A percentile compares a stretch with the other conserved stretches of the same genome.
Evolutionary conservation across 2,888 invertebrate species (phyloP).

Genomic region (Polydrusus cervinus): DNA sequence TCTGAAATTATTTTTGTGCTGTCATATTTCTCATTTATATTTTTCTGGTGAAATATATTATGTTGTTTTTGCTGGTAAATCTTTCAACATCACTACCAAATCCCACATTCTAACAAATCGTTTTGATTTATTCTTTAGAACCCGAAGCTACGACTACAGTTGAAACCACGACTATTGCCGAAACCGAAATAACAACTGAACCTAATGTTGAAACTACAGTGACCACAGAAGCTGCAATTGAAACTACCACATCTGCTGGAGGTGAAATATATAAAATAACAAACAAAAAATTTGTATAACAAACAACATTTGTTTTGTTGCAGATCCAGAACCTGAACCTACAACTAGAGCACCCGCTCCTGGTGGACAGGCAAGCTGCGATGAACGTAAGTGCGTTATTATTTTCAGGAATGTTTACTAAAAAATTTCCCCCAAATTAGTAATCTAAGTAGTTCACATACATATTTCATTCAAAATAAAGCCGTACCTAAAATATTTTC

Average conservation of each 20-base stretch:
- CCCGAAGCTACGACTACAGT: constrained; percentile 4
- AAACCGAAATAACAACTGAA: constrained; percentile 14
- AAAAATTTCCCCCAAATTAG: too few species aligned
- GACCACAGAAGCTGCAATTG: constrained; percentile 16
- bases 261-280: too few species aligned
- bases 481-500: too few species aligned
- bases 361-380: constrained; percentile 32
- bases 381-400: constrained; percentile 30
- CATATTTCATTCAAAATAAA: too few species aligned
- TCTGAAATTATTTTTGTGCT: too few species aligned
- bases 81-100: too few species aligned
- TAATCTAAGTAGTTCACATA: too few species aligned
- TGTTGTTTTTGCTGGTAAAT: too few species aligned
- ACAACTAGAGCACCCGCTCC: background rate
- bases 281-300: too few species aligned
- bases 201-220: constrained; percentile 1
- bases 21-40: too few species aligned
- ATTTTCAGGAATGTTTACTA: too few species aligned
- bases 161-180: constrained; percentile 15
- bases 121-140: background rate
- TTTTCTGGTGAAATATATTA: too few species aligned
- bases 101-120: background rate
- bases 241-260: constrained; percentile 13
- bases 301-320: background rate
- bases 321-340: background rate